Conservation (phyloP, 2,888 invertebrate genomes). For the Colletes collaris region DNA sequence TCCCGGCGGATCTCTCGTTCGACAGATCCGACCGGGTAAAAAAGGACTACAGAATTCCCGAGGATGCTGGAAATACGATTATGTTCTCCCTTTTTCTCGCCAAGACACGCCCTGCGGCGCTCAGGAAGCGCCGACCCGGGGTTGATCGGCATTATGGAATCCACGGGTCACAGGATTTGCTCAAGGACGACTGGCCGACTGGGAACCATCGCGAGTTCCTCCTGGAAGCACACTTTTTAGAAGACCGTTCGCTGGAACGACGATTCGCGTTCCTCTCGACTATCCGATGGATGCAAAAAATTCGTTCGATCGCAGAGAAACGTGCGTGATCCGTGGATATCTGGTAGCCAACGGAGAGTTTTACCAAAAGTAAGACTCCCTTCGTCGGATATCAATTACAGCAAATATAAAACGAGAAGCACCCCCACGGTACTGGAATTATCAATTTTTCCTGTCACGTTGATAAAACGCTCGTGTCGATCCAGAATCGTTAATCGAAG, state of each 20-base stretch:
- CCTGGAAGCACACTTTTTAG: neutral
- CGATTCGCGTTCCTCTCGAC: neutral
- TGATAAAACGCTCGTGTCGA: neutral
- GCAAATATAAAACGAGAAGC: too few species aligned
- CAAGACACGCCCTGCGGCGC: slow-evolving; percentile 30
- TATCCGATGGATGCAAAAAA: neutral
- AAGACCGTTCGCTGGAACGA: neutral
- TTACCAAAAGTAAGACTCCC: too few species aligned
- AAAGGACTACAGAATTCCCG: slow-evolving; percentile 25
- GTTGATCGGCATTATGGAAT: slow-evolving; percentile 54
- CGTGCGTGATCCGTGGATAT: too few species aligned
- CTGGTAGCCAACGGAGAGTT: too few species aligned
- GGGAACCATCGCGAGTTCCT: slow-evolving; percentile 5
- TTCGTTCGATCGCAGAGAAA: too few species aligned
- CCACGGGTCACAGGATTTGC: slow-evolving; percentile 45
- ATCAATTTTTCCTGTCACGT: neutral
- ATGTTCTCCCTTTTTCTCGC: slow-evolving; percentile 19
- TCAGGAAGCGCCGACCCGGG: slow-evolving; percentile 10
- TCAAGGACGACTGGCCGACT: slow-evolving; percentile 49
- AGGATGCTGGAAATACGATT: slow-evolving; percentile 50
- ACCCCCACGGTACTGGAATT: too few species aligned
- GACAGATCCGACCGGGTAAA: slow-evolving; percentile 22
- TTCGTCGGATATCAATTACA: too few species aligned
- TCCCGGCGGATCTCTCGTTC: slow-evolving; percentile 20
- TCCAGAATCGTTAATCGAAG: neutral